These are phyloP conservation scores for Odontomyia ornata DNA, from an alignment of 2,888 invertebrate species.

Conservation along the genomic window DNA sequence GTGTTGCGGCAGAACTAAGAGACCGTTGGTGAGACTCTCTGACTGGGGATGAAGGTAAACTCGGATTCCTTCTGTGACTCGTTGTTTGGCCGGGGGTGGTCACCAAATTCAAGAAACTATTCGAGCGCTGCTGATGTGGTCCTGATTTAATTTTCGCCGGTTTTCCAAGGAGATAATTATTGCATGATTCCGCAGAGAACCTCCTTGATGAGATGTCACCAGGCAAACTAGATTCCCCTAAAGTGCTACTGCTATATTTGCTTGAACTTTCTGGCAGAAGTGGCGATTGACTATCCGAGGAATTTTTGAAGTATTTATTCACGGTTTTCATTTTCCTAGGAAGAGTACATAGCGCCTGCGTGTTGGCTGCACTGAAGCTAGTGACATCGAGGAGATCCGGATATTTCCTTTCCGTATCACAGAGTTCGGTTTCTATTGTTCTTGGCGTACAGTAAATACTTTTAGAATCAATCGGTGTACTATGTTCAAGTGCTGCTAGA, in stretches of 20 bases:
- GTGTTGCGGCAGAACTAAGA: constrained; percentile 66
- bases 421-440: constrained; percentile 62
- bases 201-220: constrained; percentile 66
- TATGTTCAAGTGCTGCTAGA: not conserved
- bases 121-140: constrained; percentile 67
- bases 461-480: constrained; percentile 13
- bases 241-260: constrained; percentile 75
- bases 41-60: constrained; percentile 74
- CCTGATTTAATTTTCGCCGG: constrained; percentile 17
- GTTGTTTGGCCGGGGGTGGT: constrained; percentile 60
- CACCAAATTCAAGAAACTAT: constrained; percentile 75
- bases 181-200: constrained; percentile 66
- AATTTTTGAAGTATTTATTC: constrained; percentile 60
- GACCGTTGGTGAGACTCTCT: constrained; percentile 62
- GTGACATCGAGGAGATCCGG: constrained; percentile 63
- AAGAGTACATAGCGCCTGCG: constrained; percentile 71
- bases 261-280: constrained; percentile 71
- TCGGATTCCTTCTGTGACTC: constrained; percentile 66
- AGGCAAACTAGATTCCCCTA: constrained; percentile 71
- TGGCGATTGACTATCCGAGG: constrained; percentile 78
- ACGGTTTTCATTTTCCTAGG: constrained; percentile 65
- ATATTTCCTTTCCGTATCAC: constrained; percentile 59
- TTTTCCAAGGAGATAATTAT: constrained; percentile 57
- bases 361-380: constrained; percentile 54
- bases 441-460: constrained; percentile 59